Evolutionary conservation across 2,113 vertebrate species (phyloP).

Genomic region (Scytalopus superciliaris): DNA sequence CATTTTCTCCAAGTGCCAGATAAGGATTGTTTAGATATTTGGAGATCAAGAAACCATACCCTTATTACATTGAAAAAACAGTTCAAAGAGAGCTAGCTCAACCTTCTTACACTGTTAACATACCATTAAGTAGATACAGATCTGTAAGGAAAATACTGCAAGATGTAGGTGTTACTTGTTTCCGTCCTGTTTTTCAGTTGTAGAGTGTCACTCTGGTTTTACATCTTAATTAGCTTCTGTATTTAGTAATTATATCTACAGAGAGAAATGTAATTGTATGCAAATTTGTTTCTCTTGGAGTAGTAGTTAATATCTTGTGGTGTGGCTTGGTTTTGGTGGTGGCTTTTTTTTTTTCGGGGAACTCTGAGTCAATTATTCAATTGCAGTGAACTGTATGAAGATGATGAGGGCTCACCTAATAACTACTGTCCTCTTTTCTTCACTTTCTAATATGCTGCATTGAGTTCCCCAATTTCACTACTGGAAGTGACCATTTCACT

Average conservation of each 20-base stretch:
- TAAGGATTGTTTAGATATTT: not conserved
- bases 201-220: not conserved
- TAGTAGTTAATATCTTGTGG: not conserved
- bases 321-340: not conserved
- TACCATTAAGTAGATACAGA: not conserved
- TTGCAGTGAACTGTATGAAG: not conserved
- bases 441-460: not conserved
- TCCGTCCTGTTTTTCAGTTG: not conserved
- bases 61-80: not conserved
- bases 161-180: not conserved
- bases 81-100: not conserved
- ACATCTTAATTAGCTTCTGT: not conserved
- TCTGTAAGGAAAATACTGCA: not conserved
- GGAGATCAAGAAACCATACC: not conserved
- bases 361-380: not conserved
- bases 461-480: not conserved
- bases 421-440: not conserved
- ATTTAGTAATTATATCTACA: not conserved
- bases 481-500: not conserved
- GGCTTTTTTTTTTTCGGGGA: not conserved
- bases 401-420: not conserved
- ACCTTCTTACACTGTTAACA: not conserved
- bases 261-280: not conserved
- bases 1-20: not conserved
- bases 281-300: not conserved